Percentiles rank a stretch among this genome's conserved stretches.
These are phyloP conservation scores for Drosophila hamatofila DNA, from an alignment of 2,888 invertebrate species.

Conservation along the genomic window DNA sequence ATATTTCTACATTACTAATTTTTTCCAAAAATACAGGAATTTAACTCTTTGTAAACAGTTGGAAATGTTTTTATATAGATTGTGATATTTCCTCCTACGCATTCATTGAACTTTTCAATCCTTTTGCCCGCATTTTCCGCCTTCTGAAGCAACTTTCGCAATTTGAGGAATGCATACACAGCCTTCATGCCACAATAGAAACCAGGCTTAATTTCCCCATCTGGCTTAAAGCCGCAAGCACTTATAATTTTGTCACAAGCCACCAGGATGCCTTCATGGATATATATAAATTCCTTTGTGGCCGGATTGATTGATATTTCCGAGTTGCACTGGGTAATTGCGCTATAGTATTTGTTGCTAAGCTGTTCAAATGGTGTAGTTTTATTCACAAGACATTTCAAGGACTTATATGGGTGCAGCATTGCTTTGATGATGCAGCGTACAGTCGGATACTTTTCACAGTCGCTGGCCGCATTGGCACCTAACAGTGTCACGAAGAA, in stretches of 20 bases:
- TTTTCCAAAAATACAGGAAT: no score
- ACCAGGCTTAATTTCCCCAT: fast-evolving
- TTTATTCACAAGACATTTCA: background rate
- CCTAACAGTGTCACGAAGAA: no score
- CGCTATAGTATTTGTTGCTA: fast-evolving
- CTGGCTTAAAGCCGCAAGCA: background rate
- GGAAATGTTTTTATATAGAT: no score
- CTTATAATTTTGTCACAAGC: background rate
- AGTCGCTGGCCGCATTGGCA: background rate
- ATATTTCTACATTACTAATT: no score
- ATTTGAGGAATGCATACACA: background rate
- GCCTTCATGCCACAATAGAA: background rate
- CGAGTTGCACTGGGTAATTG: background rate
- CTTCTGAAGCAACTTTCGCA: background rate
- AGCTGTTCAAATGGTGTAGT: background rate
- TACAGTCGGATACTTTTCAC: background rate
- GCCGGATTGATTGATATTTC: background rate
- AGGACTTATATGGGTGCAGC: background rate
- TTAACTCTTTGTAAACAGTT: no score
- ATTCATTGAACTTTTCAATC: background rate
- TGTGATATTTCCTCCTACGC: background rate
- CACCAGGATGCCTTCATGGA: background rate
- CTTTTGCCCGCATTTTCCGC: fast-evolving
- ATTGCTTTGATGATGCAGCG: background rate
- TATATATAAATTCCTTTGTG: background rate